These are phyloP conservation scores for Polypterus bichir DNA, from an alignment of 2,113 vertebrate species.

Conservation along the genomic window DNA sequence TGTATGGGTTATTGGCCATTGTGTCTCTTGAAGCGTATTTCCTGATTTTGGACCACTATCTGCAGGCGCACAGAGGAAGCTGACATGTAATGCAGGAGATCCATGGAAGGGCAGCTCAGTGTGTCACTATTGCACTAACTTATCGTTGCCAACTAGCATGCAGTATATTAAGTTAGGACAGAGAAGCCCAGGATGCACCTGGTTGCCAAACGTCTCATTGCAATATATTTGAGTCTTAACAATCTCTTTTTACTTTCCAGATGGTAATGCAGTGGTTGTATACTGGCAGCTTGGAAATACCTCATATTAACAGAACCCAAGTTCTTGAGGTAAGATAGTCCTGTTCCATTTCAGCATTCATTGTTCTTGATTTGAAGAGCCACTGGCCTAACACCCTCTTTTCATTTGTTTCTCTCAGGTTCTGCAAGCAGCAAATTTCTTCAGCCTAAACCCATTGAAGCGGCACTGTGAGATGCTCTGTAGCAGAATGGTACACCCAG, in stretches of 20 bases:
- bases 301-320: slow-evolving; percentile 59
- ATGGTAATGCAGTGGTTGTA: slow-evolving; percentile 62
- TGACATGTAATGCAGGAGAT: too few species aligned
- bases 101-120: too few species aligned
- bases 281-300: slow-evolving; percentile 47
- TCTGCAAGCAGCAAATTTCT: slow-evolving; percentile 58
- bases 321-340: slow-evolving; percentile 52
- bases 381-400: not conserved
- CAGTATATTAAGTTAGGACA: too few species aligned
- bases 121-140: too few species aligned
- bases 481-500: slow-evolving; percentile 60
- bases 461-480: slow-evolving; percentile 68
- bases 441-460: slow-evolving; percentile 58
- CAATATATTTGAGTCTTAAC: not conserved
- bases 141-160: too few species aligned
- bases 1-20: too few species aligned
- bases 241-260: slow-evolving; percentile 32
- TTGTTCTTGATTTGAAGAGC: slow-evolving; percentile 18
- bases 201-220: too few species aligned
- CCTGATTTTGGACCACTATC: too few species aligned
- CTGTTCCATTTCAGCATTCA: not conserved
- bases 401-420: slow-evolving; percentile 32
- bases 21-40: too few species aligned
- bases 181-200: too few species aligned
- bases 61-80: too few species aligned